Conservation (phyloP, 2,797 vertebrate genomes). For the Myotis planiceps region DNA sequence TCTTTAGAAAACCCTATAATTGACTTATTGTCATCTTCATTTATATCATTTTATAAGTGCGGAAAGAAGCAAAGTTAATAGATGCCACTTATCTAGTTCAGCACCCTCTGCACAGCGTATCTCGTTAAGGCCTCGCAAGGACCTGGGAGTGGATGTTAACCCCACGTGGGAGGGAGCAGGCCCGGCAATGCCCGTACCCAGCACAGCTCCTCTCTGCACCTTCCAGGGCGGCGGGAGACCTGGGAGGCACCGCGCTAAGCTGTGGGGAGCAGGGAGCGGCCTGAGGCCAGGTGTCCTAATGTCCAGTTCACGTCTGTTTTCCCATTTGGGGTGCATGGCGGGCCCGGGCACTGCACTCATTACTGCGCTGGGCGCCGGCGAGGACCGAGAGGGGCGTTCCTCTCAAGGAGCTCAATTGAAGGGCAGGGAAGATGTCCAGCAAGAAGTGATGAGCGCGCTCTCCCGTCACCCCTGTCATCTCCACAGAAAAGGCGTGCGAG, state of each 20-base stretch:
- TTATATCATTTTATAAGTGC: background rate
- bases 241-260: rapidly evolving
- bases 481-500: background rate
- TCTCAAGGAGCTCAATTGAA: background rate
- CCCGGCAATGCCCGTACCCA: background rate
- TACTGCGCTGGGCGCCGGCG: background rate
- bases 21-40: background rate
- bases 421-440: background rate
- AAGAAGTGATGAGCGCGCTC: background rate
- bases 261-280: no score
- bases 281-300: background rate
- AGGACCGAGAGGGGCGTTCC: background rate
- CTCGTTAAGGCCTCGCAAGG: background rate
- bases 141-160: background rate
- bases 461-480: background rate
- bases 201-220: background rate
- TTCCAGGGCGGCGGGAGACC: background rate
- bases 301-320: background rate
- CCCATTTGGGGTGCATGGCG: background rate
- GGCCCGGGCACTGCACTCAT: background rate
- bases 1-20: background rate
- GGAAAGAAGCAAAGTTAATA: background rate
- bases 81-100: background rate
- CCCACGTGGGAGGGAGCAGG: background rate
- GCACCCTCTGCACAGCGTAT: background rate